phyloP scores from a whole-genome alignment of 1,140 invertebrate genomes.

The Cyclina sinensis region DNA sequence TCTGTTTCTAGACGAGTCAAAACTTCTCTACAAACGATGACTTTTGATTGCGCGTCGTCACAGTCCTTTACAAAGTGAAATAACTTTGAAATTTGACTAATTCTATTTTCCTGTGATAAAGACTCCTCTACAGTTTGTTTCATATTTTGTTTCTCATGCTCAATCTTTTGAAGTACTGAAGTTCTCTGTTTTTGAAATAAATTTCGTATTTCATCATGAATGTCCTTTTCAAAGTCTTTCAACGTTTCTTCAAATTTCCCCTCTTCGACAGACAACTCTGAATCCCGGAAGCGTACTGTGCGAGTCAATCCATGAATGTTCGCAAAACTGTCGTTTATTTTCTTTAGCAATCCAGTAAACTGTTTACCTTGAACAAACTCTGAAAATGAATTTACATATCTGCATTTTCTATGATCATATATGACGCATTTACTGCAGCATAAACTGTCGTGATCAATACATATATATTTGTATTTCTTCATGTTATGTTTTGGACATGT shows the following conservation, averaged over 20 bases:
- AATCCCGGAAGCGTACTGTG: neutral
- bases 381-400: neutral
- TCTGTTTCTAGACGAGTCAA: neutral
- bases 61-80: neutral
- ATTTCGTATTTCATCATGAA: neutral
- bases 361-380: neutral
- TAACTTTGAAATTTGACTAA: neutral
- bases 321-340: neutral
- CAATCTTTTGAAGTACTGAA: neutral
- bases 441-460: neutral
- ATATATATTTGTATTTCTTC: neutral
- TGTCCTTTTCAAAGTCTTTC: neutral
- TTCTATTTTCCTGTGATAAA: neutral
- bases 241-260: neutral
- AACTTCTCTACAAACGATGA: neutral
- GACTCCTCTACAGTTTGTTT: neutral
- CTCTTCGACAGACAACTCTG: neutral
- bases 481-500: too few relatives aligned
- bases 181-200: neutral
- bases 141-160: neutral
- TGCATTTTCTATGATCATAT: neutral
- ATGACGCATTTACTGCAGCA: neutral
- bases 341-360: neutral
- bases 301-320: neutral
- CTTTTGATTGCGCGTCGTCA: neutral